These are phyloP conservation scores for Passer domesticus DNA, from an alignment of 2,113 vertebrate species.

Conservation along the genomic window DNA sequence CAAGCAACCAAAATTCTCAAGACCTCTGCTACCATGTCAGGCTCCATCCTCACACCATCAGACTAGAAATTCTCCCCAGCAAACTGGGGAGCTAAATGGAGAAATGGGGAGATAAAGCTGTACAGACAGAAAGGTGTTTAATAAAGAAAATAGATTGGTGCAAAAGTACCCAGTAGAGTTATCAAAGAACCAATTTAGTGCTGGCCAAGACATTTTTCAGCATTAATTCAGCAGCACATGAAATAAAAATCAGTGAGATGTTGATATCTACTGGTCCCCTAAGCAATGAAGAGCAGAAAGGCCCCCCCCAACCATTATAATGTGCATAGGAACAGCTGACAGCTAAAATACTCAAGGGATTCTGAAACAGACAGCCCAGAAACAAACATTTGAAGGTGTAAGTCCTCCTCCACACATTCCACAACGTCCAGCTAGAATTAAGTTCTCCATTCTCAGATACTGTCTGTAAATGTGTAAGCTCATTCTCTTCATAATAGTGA, in stretches of 20 bases:
- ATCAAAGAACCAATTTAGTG: background rate
- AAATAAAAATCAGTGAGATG: background rate
- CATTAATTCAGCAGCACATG: background rate
- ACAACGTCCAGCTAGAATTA: background rate
- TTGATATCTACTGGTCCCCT: fast-evolving
- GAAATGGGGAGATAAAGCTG: background rate
- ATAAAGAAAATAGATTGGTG: background rate
- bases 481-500: background rate
- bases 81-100: background rate
- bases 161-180: background rate
- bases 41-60: background rate
- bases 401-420: background rate
- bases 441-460: background rate
- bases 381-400: background rate
- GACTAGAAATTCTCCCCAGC: background rate
- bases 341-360: background rate
- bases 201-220: background rate
- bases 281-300: background rate
- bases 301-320: background rate
- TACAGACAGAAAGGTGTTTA: background rate
- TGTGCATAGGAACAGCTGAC: background rate
- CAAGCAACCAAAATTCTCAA: background rate
- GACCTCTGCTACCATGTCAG: background rate
- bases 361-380: background rate
- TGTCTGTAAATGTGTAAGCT: background rate